Evolutionary conservation across 2,888 invertebrate species (phyloP), one percentile per base, ranked within the genome.

Genomic region (Strigamia crassipes): DNA sequence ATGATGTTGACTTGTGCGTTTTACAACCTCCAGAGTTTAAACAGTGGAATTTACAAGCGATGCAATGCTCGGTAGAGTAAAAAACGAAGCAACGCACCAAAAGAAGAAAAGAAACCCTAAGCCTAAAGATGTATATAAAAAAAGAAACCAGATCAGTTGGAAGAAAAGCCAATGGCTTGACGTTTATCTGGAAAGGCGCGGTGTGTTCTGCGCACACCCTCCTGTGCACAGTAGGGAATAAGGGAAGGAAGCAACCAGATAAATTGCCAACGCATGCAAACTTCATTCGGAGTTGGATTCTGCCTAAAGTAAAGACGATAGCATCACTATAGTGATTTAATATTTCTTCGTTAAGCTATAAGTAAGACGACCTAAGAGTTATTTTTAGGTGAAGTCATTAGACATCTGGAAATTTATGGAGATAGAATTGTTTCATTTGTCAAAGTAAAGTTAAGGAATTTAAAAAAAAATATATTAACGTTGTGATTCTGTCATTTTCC

Each of bases 261-360:
- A 61, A 61, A 61, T 61, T 61, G 61, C 61, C 21, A 21, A 21
- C 61, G 61, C 61, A 61, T 61, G 61, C 61, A 61, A 61, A 61
- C 61, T 61, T 61, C 21, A 61, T n/a, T 10, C 18, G 12, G n/a
- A 46, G 15, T 61, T 18, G 61, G 61, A 18, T 21, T 61, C 21
- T 10, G 61, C 21, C 18, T 18, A 61, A 21, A 61, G 21, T 61
- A 61, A 61, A 61, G 61, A 61, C 12, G 61, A 61, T 61, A 23
- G 21, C 61, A 23, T 18, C 21, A 21, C 1, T 23, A 10, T 23
- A 61, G 21, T 18, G 21, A 51, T 23, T 61, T 10, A 61, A 61
- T 61, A 61, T 61, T 61, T 61, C 18, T 18, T 18, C 4, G 8
- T 51, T 18, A 51, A 51, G 51, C 10, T 51, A 13, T 13, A 15